These are phyloP conservation scores for Neuroterus valhalla DNA, from an alignment of 1,140 invertebrate genomes.

Conservation along the genomic window DNA sequence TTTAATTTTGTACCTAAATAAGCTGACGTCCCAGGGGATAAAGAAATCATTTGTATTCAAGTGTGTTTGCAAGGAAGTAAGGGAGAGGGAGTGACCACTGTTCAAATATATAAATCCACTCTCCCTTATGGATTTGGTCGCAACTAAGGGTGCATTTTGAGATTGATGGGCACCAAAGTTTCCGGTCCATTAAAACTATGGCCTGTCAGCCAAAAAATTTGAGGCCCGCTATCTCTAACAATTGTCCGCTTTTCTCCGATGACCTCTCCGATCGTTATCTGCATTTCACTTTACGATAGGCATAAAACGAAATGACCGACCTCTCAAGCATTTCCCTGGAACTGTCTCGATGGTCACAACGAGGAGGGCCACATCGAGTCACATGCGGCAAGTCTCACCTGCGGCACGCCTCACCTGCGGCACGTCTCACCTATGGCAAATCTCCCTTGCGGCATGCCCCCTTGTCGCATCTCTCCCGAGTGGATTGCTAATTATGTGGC, in stretches of 20 bases:
- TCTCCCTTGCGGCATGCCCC: too few relatives aligned
- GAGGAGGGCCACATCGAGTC: slow-evolving; percentile 8
- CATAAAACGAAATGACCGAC: slow-evolving; percentile 1
- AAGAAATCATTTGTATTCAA: too few relatives aligned
- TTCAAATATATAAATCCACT: not conserved
- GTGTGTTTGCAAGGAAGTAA: too few relatives aligned
- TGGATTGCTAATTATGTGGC: too few relatives aligned
- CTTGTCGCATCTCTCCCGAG: too few relatives aligned
- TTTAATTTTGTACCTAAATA: too few relatives aligned
- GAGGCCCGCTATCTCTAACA: slow-evolving; percentile 48
- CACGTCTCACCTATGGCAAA: too few relatives aligned
- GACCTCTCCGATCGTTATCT: slow-evolving; percentile 11
- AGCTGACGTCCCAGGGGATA: too few relatives aligned
- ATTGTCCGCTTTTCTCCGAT: slow-evolving; percentile 46
- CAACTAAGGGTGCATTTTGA: not conserved
- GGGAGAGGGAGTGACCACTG: too few relatives aligned
- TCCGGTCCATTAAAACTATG: slow-evolving; percentile 40
- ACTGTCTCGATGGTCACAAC: slow-evolving; percentile 3
- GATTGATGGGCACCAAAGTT: slow-evolving; percentile 42
- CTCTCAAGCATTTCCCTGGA: slow-evolving; percentile 20
- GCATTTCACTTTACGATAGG: slow-evolving; percentile 27
- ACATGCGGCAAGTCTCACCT: too few relatives aligned
- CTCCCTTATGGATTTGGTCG: slow-evolving; percentile 3
- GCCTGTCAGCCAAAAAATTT: slow-evolving; percentile 46
- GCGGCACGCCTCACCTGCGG: too few relatives aligned